phyloP scores from a whole-genome alignment of 2,888 invertebrate species.

The Dicyrtoma fusca region DNA sequence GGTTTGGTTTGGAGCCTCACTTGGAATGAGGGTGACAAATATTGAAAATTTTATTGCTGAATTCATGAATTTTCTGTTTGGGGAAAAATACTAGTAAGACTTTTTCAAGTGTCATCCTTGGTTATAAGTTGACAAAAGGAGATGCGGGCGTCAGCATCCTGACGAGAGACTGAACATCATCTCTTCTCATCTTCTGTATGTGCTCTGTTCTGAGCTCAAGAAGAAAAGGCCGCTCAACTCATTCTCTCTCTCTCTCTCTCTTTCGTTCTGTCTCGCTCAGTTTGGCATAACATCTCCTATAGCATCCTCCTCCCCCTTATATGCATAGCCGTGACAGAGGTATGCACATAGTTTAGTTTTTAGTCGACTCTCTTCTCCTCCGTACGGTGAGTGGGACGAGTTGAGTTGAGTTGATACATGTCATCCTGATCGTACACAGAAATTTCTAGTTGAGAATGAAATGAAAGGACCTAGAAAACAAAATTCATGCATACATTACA shows the following conservation, averaged over 20 bases:
- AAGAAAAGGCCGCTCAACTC: no score
- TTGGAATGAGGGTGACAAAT: conserved; percentile 52
- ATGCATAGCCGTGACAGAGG: no score
- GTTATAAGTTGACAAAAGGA: conserved; percentile 48
- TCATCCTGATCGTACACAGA: no score
- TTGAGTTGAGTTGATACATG: no score
- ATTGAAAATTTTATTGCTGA: conserved; percentile 57
- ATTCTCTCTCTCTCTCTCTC: conserved; percentile 1
- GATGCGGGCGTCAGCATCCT: conserved; percentile 56
- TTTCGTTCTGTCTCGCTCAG: background rate
- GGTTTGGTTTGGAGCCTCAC: background rate
- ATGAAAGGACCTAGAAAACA: no score
- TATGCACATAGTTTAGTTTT: no score
- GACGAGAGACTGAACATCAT: conserved; percentile 32
- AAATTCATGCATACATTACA: no score
- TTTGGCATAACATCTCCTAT: background rate
- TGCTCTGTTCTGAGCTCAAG: no score
- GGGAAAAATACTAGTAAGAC: conserved; percentile 5
- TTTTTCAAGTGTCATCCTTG: conserved; percentile 51
- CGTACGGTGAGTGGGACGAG: no score
- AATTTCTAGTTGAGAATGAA: no score
- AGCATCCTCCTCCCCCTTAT: no score
- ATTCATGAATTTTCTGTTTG: conserved; percentile 51
- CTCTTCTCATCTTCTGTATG: conserved; percentile 1
- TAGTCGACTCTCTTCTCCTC: no score